phyloP scores from a whole-genome alignment of 2,888 invertebrate genomes.

The Serripes groenlandicus region DNA sequence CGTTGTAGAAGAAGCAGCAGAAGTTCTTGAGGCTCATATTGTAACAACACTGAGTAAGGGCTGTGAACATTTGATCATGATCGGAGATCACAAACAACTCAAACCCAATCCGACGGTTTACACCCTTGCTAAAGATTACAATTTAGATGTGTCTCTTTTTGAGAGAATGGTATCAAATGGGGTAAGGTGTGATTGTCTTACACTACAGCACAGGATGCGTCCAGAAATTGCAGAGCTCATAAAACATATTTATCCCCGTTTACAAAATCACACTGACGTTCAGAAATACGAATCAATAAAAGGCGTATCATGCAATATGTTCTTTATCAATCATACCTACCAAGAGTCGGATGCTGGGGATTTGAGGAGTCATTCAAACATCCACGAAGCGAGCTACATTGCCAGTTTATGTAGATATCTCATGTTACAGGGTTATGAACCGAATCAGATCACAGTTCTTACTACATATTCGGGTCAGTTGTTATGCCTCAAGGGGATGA shows the following conservation, averaged over 20 bases:
- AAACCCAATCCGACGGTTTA: slow-evolving; percentile 91
- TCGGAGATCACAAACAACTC: slow-evolving; percentile 94
- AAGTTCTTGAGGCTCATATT: slow-evolving; percentile 94
- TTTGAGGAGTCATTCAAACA: slow-evolving; percentile 80
- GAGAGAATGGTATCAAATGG: slow-evolving; percentile 92
- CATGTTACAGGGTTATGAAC: slow-evolving; percentile 79
- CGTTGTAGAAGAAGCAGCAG: slow-evolving; percentile 95
- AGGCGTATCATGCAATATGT: slow-evolving; percentile 78
- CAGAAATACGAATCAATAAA: slow-evolving; percentile 68
- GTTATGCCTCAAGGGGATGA: slow-evolving; percentile 69
- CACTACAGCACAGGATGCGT: slow-evolving; percentile 88
- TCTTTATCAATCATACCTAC: slow-evolving; percentile 79
- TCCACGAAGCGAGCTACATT: slow-evolving; percentile 80
- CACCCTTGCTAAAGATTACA: slow-evolving; percentile 89
- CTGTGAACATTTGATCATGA: slow-evolving; percentile 93
- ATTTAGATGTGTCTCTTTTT: slow-evolving; percentile 93
- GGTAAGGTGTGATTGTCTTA: slow-evolving; percentile 88
- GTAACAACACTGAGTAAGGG: slow-evolving; percentile 91
- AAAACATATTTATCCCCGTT: slow-evolving; percentile 69
- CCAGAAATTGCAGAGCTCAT: slow-evolving; percentile 83
- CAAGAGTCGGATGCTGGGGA: slow-evolving; percentile 77
- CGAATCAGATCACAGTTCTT: slow-evolving; percentile 79
- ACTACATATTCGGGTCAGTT: slow-evolving; percentile 83
- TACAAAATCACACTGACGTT: slow-evolving; percentile 76
- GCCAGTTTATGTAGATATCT: slow-evolving; percentile 77